Evolutionary conservation across 2,797 vertebrate species (phyloP).

Genomic region (Periparus ater): DNA sequence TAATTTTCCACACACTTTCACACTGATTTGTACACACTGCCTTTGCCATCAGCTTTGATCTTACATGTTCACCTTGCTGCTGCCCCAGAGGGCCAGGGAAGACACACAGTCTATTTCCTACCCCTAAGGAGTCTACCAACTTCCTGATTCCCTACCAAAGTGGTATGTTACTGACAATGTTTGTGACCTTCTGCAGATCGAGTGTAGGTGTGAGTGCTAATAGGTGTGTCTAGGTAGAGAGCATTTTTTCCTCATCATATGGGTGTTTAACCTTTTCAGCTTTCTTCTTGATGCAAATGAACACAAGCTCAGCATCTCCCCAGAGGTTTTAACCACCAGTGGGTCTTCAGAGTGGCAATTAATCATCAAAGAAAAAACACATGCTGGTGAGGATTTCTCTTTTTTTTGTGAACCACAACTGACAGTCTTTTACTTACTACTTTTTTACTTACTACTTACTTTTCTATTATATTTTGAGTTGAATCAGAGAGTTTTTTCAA

Average conservation of each 20-base stretch:
- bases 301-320: not conserved
- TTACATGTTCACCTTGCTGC: not conserved
- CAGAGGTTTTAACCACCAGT: not conserved
- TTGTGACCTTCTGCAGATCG: not conserved
- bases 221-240: not conserved
- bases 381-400: rapidly evolving
- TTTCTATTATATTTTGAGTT: not conserved
- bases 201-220: too few species aligned
- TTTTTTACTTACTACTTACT: not conserved
- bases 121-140: not conserved
- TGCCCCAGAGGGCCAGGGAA: not conserved
- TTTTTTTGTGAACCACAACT: not conserved
- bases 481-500: not conserved
- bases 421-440: not conserved
- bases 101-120: not conserved
- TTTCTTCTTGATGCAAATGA: not conserved
- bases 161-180: not conserved
- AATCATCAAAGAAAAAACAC: not conserved
- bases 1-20: rapidly evolving
- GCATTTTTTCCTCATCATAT: not conserved
- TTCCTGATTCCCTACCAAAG: not conserved
- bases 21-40: rapidly evolving
- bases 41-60: not conserved
- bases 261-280: not conserved
- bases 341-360: not conserved